Base-by-base conservation (phyloP, 2,888 invertebrate species). In the Onthophagus sagittarius region DNA sequence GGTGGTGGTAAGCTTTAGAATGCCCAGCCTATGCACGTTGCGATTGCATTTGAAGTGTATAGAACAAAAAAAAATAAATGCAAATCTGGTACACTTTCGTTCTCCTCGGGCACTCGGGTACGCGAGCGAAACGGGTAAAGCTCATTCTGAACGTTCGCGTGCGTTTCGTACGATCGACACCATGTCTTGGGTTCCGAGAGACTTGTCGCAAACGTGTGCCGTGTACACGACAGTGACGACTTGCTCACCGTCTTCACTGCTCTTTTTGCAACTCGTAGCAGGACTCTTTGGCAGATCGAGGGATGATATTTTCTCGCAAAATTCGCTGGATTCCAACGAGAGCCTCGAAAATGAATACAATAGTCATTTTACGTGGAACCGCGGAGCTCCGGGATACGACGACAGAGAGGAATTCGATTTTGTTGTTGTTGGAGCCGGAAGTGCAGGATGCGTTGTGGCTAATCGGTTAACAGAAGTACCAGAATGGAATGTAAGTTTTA, bases 361-460 rank as follows among this genome's bases (percentile, higher is more conserved):
- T 9, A 32, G 64, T 5, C 64, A 67, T 6, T 67, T 67, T 67
- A 5, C 2, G n/a, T 53, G 39, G 39, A 53, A 53, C 11, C 39
- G 5, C 9, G 15, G 15, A 15, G 67, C 31, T 31, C 31, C 11
- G 6, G 31, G 23, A 31, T n/a, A 15, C 23, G 33, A 75, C 71
- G 64, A 73, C 71, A 32, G 75, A 72, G 6, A 73, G 77, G 86
- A 87, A 69, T 90, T 85, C 80, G 91, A 90, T 79, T 93, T 90
- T 77, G 89, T 90, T 72, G 84, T 90, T 70, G 88, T 91, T 53
- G 91, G 91, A 14, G 91, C 90, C 0, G 92, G 92, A 0, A 91
- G 90, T 4, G 91, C 91, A 0, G 92, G 91, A 0, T 91, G 91
- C 80, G 91, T 91, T 31, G 80, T 91, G 15, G 91, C 91, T 0